A percentile compares a stretch with the other conserved stretches of the same genome.
Evolutionary conservation across 2,797 vertebrate genomes (phyloP).

Genomic region (Pachyuromys duprasi): DNA sequence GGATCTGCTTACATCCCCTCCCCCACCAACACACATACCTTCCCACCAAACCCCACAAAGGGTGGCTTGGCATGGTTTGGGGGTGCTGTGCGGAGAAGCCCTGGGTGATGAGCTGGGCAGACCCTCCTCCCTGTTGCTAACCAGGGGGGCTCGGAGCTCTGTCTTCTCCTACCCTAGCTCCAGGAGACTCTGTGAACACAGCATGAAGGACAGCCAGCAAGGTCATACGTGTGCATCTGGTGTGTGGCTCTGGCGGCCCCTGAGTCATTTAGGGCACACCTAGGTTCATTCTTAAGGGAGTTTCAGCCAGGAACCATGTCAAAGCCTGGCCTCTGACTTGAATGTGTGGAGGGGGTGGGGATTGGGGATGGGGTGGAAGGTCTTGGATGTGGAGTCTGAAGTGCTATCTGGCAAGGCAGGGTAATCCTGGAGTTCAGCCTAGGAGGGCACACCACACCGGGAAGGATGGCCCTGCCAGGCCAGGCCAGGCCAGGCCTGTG

Average conservation of each 20-base stretch:
- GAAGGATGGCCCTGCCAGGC: neutral
- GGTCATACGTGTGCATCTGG: neutral
- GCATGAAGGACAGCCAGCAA: neutral
- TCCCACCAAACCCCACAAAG: neutral
- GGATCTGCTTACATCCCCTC: neutral
- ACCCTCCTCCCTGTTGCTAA: neutral
- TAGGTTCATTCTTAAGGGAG: neutral
- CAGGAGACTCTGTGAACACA: neutral
- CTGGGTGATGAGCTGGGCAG: neutral
- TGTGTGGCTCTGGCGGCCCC: neutral
- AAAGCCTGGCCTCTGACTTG: neutral
- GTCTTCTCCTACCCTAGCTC: neutral
- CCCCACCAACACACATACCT: neutral
- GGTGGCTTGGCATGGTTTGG: neutral
- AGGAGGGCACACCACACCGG: neutral
- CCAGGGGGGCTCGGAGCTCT: neutral
- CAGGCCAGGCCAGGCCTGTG: neutral
- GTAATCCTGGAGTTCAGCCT: neutral
- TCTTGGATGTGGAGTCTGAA: neutral
- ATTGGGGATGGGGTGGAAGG: no score
- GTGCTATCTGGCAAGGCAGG: neutral
- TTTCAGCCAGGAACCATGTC: neutral
- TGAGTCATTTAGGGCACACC: no score
- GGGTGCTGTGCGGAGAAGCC: neutral
- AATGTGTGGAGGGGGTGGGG: no score